Percentiles rank a stretch among this genome's conserved stretches.
Evolutionary conservation across 2,113 vertebrate species (phyloP).

Genomic region (Nymphicus hollandicus): DNA sequence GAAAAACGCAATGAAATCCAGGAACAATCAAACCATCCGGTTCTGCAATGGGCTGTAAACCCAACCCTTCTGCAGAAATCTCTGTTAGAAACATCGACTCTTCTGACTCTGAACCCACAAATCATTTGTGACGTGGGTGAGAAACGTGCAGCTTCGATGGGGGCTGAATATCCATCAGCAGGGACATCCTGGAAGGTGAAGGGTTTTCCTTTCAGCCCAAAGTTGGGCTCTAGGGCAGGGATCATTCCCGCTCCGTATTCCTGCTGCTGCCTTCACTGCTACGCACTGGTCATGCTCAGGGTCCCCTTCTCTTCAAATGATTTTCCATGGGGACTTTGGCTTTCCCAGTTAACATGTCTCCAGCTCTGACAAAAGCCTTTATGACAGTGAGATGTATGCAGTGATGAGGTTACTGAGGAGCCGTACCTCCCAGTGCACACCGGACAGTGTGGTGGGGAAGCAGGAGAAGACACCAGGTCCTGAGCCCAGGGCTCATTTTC

Average conservation of each 20-base stretch:
- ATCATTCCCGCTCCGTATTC: accelerated
- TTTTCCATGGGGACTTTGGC: not conserved
- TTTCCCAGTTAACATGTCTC: not conserved
- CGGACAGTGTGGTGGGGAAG: not conserved
- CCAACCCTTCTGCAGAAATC: not conserved
- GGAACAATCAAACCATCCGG: not conserved
- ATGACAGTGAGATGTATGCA: not conserved
- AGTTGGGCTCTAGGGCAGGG: not conserved
- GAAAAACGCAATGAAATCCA: not conserved
- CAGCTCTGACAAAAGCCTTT: not conserved
- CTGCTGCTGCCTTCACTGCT: not conserved
- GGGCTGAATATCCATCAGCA: not conserved
- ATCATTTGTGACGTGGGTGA: not conserved
- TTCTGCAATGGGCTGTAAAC: not conserved
- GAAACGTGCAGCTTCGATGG: not conserved
- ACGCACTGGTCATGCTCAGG: not conserved
- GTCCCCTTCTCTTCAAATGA: not conserved
- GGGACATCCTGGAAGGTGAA: not conserved
- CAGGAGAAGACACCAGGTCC: not conserved
- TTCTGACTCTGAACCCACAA: not conserved
- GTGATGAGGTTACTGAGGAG: not conserved
- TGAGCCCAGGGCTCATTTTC: not conserved
- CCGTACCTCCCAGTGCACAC: not conserved
- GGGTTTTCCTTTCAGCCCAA: not conserved
- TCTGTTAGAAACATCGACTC: not conserved